Conservation (phyloP, 2,797 vertebrate genomes). For the Melanotaenia boesemani region DNA sequence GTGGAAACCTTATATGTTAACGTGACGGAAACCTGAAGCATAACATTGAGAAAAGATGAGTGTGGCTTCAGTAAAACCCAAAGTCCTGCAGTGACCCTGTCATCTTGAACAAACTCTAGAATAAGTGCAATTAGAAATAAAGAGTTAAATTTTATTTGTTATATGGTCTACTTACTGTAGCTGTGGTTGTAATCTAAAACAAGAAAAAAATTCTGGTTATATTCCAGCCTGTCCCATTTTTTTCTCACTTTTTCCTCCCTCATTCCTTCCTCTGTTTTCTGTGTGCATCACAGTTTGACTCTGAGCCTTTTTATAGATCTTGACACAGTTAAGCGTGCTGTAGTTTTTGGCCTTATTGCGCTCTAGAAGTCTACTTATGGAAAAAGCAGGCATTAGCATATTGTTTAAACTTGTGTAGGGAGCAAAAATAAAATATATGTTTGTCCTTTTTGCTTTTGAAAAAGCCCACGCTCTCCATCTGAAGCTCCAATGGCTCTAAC, state of each 20-base stretch:
- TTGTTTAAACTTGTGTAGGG: conserved; percentile 70
- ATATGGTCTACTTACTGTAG: neutral
- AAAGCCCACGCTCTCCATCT: conserved; percentile 63
- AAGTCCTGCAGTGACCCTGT: neutral
- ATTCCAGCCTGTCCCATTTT: neutral
- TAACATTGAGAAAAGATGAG: neutral
- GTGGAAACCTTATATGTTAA: neutral
- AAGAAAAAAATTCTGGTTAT: neutral
- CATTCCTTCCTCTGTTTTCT: neutral
- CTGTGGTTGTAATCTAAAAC: neutral
- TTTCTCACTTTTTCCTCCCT: neutral
- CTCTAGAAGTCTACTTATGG: conserved; percentile 40
- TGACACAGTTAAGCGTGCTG: conserved; percentile 37
- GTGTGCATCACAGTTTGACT: conserved; percentile 28
- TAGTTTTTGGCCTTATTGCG: conserved; percentile 55
- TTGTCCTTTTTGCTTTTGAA: conserved; percentile 70
- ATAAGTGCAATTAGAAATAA: neutral
- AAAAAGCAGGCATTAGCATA: conserved; percentile 73
- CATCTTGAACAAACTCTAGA: neutral
- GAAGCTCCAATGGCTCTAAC: conserved; percentile 70
- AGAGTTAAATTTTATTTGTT: neutral
- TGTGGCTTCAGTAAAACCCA: neutral
- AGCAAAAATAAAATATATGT: conserved; percentile 69
- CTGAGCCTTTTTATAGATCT: conserved; percentile 28
- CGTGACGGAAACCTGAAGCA: neutral